Conservation (phyloP, 2,113 vertebrate species). For the Prionailurus bengalensis region DNA sequence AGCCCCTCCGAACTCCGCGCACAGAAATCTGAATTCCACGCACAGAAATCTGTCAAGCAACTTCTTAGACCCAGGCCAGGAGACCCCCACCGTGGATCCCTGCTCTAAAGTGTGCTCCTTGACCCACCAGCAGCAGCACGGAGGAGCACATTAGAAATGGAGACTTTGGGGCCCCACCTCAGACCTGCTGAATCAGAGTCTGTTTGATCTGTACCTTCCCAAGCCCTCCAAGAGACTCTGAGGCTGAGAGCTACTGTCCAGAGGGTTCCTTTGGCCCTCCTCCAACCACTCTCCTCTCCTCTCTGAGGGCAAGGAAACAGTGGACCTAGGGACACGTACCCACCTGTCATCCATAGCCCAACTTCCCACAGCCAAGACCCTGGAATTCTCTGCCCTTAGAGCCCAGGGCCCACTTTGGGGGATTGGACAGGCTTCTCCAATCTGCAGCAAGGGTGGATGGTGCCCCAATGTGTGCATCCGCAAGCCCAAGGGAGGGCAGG, state of each 20-base stretch:
- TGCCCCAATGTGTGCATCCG: fast-evolving
- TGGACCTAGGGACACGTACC: fast-evolving
- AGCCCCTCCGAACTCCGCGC: fast-evolving
- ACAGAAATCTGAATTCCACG: not conserved
- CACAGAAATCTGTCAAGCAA: not conserved
- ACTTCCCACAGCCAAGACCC: not conserved
- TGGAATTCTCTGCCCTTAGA: not conserved
- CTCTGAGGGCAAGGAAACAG: not conserved
- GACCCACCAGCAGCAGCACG: not conserved
- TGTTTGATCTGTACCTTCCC: not conserved
- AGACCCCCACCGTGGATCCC: too few relatives aligned
- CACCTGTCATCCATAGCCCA: fast-evolving
- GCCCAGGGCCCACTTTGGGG: fast-evolving
- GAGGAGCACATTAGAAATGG: not conserved
- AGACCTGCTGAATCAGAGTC: not conserved
- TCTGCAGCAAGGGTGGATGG: not conserved
- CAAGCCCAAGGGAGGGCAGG: not conserved
- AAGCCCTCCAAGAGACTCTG: not conserved
- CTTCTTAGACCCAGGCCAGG: not conserved
- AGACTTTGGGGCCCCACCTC: fast-evolving
- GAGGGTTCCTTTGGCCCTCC: too few relatives aligned
- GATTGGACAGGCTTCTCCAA: not conserved
- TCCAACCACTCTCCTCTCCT: not conserved
- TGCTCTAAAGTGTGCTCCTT: not conserved
- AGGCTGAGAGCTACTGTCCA: not conserved